phyloP scores from a whole-genome alignment of 2,888 invertebrate species.

The Himalopsyche japonica region DNA sequence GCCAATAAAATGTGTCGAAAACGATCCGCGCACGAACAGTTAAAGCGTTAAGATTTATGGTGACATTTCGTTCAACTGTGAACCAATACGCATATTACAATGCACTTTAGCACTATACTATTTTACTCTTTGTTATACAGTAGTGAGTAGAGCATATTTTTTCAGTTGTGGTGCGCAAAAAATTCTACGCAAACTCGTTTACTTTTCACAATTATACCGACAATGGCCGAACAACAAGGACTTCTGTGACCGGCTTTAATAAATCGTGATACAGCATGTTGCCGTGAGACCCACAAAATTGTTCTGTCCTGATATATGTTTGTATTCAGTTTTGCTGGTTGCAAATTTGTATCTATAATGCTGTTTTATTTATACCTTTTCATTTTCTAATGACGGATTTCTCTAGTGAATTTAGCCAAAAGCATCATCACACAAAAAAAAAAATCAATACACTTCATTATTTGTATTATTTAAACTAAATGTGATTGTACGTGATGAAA shows the following conservation, averaged over 20 bases:
- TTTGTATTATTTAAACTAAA: too few relatives aligned
- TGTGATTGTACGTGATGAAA: too few relatives aligned
- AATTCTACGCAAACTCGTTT: background rate
- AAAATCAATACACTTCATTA: too few relatives aligned
- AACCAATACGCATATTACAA: background rate
- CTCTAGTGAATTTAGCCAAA: background rate
- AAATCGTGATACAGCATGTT: constrained; percentile 4
- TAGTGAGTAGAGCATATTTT: background rate
- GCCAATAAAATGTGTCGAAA: background rate
- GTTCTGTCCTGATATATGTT: background rate
- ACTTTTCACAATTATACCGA: background rate
- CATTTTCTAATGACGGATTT: background rate
- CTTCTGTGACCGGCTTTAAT: background rate
- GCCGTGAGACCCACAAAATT: background rate
- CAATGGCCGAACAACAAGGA: background rate
- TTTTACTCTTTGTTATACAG: background rate
- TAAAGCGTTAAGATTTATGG: background rate
- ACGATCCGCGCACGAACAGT: background rate
- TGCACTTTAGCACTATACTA: background rate
- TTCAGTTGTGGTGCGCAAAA: constrained; percentile 12
- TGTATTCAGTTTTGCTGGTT: background rate
- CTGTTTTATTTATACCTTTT: background rate
- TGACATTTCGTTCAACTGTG: background rate
- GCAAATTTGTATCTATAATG: background rate
- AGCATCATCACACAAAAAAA: too few relatives aligned